A percentile compares a stretch with the other conserved stretches of the same genome.
phyloP scores from a whole-genome alignment of 2,113 vertebrate genomes.

The Myiopsitta monachus region DNA sequence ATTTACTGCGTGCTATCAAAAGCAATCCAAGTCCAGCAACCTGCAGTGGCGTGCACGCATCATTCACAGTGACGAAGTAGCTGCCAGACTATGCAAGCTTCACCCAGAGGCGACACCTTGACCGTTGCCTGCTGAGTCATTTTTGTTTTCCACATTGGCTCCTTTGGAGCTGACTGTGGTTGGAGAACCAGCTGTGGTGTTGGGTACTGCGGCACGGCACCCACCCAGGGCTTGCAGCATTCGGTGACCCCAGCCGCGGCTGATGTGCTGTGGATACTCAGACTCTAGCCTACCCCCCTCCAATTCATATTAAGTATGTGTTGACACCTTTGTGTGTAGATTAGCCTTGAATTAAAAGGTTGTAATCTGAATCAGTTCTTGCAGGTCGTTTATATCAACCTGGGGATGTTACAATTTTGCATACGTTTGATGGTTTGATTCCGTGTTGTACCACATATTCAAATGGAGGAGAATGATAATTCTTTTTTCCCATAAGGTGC shows the following conservation, averaged over 20 bases:
- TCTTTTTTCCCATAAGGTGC: background rate
- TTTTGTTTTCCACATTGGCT: background rate
- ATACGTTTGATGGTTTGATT: background rate
- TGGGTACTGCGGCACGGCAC: background rate
- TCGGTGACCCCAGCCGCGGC: accelerated
- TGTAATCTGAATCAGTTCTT: no score
- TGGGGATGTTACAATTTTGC: background rate
- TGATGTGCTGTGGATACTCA: background rate
- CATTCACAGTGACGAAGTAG: background rate
- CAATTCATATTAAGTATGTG: accelerated
- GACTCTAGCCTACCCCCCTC: background rate
- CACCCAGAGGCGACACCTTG: background rate
- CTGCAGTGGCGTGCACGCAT: no score
- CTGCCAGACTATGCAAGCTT: background rate
- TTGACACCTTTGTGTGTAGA: background rate
- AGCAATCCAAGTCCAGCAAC: background rate
- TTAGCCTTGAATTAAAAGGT: background rate
- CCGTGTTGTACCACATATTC: background rate
- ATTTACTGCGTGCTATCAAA: background rate
- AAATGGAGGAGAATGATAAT: background rate
- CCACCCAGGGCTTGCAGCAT: background rate
- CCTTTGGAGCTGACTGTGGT: accelerated
- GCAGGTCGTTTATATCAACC: background rate
- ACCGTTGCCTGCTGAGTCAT: background rate
- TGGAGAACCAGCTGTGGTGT: background rate